Evolutionary conservation across 2,113 vertebrate genomes (phyloP).

Genomic region (Oreochromis spilurus): DNA sequence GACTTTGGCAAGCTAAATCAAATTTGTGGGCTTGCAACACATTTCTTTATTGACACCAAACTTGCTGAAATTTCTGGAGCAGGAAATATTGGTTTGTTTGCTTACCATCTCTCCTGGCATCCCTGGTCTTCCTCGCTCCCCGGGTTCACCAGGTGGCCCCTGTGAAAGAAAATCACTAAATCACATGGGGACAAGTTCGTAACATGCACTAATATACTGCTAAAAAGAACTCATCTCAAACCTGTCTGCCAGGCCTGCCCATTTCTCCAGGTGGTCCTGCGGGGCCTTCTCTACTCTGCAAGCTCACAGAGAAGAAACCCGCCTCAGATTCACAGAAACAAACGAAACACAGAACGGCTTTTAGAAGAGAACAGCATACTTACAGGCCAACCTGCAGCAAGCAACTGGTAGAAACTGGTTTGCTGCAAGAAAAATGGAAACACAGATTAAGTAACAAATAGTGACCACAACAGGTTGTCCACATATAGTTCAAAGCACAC

Average conservation of each 20-base stretch:
- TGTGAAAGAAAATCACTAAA: constrained; percentile 23
- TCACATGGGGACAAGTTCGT: not conserved
- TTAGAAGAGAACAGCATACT: constrained; percentile 60
- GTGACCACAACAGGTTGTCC: not conserved
- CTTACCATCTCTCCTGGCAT: constrained; percentile 75
- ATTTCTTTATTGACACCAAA: not conserved
- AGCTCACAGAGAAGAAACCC: constrained; percentile 51
- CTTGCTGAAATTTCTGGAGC: not conserved
- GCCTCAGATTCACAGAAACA: constrained; percentile 27
- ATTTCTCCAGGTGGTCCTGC: constrained; percentile 76
- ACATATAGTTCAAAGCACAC: constrained; percentile 30
- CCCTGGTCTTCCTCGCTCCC: constrained; percentile 75
- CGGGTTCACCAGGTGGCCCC: constrained; percentile 78
- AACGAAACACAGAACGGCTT: not conserved
- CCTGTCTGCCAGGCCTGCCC: constrained; percentile 78
- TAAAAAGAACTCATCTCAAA: constrained; percentile 26
- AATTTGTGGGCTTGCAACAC: not conserved
- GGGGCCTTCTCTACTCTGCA: constrained; percentile 76
- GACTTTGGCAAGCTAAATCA: not conserved
- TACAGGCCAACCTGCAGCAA: constrained; percentile 83
- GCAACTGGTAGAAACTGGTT: constrained; percentile 82
- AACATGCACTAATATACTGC: not conserved
- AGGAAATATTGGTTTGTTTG: not conserved
- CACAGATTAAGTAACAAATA: not conserved
- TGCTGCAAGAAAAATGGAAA: constrained; percentile 63